Evolutionary conservation across 2,888 invertebrate species (phyloP).

Genomic region (Drosophila nr. fundita): DNA sequence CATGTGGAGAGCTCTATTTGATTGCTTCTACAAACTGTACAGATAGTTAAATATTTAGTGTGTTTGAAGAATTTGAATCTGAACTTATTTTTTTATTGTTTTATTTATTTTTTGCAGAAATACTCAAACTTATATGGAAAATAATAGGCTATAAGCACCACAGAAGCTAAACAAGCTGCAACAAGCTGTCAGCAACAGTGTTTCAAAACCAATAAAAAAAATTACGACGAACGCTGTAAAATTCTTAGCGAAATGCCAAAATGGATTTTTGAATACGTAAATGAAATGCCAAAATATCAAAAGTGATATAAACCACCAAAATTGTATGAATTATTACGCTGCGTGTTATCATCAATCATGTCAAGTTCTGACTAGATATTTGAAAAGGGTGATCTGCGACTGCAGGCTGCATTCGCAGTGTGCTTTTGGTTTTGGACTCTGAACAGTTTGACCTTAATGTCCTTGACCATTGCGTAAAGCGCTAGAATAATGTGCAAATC

Average conservation of each 20-base stretch:
- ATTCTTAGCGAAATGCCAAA: slow-evolving; percentile 6
- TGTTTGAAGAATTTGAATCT: neutral
- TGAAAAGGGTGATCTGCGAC: slow-evolving; percentile 16
- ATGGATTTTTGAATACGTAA: slow-evolving; percentile 6
- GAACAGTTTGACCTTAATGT: slow-evolving; percentile 48
- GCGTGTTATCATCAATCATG: slow-evolving; percentile 61
- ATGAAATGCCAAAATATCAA: neutral
- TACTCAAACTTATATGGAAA: neutral
- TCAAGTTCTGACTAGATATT: slow-evolving; percentile 24
- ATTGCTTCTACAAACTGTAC: neutral
- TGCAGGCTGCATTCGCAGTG: slow-evolving; percentile 45
- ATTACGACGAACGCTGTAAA: neutral
- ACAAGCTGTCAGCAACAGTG: slow-evolving; percentile 16
- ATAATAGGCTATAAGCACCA: neutral
- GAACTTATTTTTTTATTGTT: neutral
- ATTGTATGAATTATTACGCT: slow-evolving; percentile 35
- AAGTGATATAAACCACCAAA: neutral
- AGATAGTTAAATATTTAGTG: too few species aligned
- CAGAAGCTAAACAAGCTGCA: slow-evolving; percentile 3
- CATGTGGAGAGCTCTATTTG: neutral
- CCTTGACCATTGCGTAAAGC: slow-evolving; percentile 40
- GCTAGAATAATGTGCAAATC: slow-evolving; percentile 33
- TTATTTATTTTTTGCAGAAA: neutral
- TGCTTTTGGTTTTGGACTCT: neutral
- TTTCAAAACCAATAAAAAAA: slow-evolving; percentile 9